Conservation (phyloP, 2,113 vertebrate species). For the Tachysurus vachellii region DNA sequence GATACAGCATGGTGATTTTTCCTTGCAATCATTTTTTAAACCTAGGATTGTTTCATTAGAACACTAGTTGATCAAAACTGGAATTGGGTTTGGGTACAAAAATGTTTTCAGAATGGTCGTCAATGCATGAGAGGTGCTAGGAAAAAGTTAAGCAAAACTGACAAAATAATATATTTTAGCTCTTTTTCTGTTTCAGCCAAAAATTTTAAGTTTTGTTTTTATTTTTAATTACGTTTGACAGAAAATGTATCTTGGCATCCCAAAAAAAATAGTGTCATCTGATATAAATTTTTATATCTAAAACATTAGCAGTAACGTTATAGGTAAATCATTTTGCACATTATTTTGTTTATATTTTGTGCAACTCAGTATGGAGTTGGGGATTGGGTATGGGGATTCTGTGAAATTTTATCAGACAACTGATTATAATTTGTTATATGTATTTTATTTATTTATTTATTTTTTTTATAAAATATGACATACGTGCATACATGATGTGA, state of each 20-base stretch:
- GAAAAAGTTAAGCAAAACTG: background rate
- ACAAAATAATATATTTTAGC: background rate
- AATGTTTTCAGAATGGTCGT: background rate
- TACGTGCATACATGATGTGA: no score
- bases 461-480: background rate
- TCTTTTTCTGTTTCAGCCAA: background rate
- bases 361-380: no score
- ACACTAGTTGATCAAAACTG: background rate
- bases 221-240: background rate
- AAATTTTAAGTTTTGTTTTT: background rate
- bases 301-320: background rate
- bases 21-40: background rate
- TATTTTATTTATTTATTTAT: no score
- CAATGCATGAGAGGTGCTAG: background rate
- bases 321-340: background rate
- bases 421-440: background rate
- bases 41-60: background rate
- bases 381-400: background rate
- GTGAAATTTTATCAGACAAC: background rate
- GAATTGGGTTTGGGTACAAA: background rate
- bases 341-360: background rate
- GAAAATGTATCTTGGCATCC: background rate
- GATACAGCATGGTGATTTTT: background rate
- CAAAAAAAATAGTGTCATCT: background rate
- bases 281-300: background rate